A percentile compares a stretch with the other conserved stretches of the same genome.
phyloP scores from a whole-genome alignment of 2,113 vertebrate species.

The Leptodactylus fuscus region DNA sequence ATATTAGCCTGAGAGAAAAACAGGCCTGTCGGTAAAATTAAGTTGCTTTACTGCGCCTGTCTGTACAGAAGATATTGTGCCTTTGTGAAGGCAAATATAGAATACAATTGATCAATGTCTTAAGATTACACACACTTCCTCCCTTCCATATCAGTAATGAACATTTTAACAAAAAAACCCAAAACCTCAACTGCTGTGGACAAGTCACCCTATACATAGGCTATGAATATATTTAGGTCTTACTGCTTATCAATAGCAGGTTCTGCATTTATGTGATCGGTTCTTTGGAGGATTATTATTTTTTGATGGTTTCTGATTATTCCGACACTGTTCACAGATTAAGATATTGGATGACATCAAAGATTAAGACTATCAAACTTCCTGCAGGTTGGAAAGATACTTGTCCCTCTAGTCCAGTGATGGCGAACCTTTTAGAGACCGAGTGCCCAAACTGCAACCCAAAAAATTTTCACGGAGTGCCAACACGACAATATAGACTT shows the following conservation, averaged over 20 bases:
- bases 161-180: neutral
- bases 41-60: neutral
- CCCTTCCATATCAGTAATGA: neutral
- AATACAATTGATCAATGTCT: neutral
- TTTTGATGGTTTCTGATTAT: neutral
- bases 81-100: neutral
- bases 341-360: neutral
- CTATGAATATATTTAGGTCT: neutral
- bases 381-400: neutral
- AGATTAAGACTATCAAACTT: neutral
- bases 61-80: neutral
- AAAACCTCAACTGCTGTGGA: neutral
- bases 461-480: too few relatives aligned
- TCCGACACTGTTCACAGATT: too few relatives aligned
- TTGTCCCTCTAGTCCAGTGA: too few relatives aligned
- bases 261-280: neutral
- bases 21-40: neutral
- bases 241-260: neutral
- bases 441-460: too few relatives aligned
- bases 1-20: neutral
- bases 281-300: neutral
- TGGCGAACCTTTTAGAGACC: too few relatives aligned
- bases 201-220: too few relatives aligned
- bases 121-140: neutral
- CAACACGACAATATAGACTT: too few relatives aligned